Percentiles rank a stretch among this genome's conserved stretches.
Evolutionary conservation across 2,113 vertebrate species (phyloP).

Genomic region (Misgurnus mizolepis): DNA sequence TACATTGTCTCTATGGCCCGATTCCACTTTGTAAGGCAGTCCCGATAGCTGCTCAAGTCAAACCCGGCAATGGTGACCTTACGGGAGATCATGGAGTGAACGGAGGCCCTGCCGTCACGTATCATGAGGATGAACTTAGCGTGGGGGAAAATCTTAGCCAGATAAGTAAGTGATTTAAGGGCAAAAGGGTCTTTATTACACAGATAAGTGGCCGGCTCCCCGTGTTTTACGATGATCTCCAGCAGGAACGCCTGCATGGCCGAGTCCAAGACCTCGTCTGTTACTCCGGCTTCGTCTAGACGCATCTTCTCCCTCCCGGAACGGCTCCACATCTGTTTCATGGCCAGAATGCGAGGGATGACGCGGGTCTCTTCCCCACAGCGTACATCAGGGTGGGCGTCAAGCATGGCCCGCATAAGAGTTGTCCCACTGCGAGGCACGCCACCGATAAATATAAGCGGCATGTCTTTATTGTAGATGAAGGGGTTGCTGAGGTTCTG

Average conservation of each 20-base stretch:
- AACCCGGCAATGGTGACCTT: slow-evolving; percentile 97
- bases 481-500: slow-evolving; percentile 71
- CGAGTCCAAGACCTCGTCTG: slow-evolving; percentile 92
- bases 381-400: slow-evolving; percentile 91
- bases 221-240: slow-evolving; percentile 96
- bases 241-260: slow-evolving; percentile 96
- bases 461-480: slow-evolving; percentile 96
- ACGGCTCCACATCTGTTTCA: slow-evolving; percentile 98
- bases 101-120: slow-evolving; percentile 89
- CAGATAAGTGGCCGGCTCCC: slow-evolving; percentile 90
- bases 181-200: slow-evolving; percentile 99
- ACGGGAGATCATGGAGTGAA: slow-evolving; percentile 97
- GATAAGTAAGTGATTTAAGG: slow-evolving; percentile 91
- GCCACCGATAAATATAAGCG: slow-evolving; percentile 93
- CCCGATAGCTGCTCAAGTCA: slow-evolving; percentile 93
- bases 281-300: slow-evolving; percentile 93
- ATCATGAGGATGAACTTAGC: slow-evolving; percentile 97
- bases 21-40: slow-evolving; percentile 98
- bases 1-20: slow-evolving; percentile 98
- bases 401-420: slow-evolving; percentile 95
- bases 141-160: slow-evolving; percentile 92
- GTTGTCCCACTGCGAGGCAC: slow-evolving; percentile 96
- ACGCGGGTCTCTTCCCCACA: slow-evolving; percentile 95
- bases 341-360: slow-evolving; percentile 91
- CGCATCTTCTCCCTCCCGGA: slow-evolving; percentile 96